Base-by-base conservation (phyloP, 2,797 vertebrate genomes). In the Lagodon rhomboides region DNA sequence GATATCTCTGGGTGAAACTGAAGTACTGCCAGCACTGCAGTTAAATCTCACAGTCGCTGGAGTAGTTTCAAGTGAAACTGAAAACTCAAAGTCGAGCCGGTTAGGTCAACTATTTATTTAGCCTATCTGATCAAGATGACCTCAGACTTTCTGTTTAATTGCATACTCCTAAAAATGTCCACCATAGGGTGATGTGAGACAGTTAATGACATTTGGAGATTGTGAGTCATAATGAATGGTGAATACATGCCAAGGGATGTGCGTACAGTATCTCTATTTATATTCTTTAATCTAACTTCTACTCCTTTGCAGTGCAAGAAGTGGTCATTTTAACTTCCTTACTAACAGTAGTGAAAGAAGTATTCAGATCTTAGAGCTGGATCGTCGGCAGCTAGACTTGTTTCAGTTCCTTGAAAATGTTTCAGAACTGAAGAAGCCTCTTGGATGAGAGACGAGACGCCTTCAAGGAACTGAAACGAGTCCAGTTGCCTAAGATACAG, bases 81-180 rank as follows among this genome's bases (percentile, higher is more conserved):
- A n/a, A 47, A 69, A 75, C 23, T 60, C 67, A 72, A 69, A 87
- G 78, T 53, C 65, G 25, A 22, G 50, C 56, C 15, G 20, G 12
- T 68, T 17, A 74, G 68, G 68, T 46, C 25, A 43, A 62, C 43
- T 91, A 49, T 91, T 90, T 92, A 60, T 70, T 84, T 64, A 87
- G 65, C 71, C 55, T 89, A 81, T 94, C 85, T 87, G 65, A 72
- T 59, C 54, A 8, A 63, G 80, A 89, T 87, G 82, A 70, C 70
- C 50, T 74, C 27, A 73, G 70, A 82, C 51, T 75, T 75, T 85
- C 80, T 66, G 75, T 80, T 88, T 83, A 60, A 78, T 75, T 63
- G 27, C 27, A 34, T 38, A 51, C 51, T 61, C 62, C 46, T 58
- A 68, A 62, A 62, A 77, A 73, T 63, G 23, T 67, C 62, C 17